Evolutionary conservation across 2,113 vertebrate genomes (phyloP), one percentile per base, ranked within the genome.

Genomic region (Gavialis gangeticus): DNA sequence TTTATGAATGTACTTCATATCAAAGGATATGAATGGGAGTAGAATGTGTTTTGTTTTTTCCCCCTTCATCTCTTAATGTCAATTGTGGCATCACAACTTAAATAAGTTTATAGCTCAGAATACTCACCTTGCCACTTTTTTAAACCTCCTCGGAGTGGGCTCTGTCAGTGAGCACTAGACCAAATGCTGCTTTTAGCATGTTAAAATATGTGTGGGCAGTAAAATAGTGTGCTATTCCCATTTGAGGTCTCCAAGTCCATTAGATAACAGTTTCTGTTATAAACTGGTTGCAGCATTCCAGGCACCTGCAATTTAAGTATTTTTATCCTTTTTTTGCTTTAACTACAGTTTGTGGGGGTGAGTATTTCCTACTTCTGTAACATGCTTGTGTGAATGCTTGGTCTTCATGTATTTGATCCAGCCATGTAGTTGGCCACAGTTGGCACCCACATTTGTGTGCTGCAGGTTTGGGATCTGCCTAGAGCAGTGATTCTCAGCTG

Each of bases 311-410:
- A 46, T 87, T 95, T 95, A 94, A 96, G 79, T 67, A 93, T 80
- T 79, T 96, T 95, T 94, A 82, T 84, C 90, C 73, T 91, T 27
- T 69, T 95, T 91, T 91, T 85, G 76, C 78, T 94, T 46, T 94
- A 87, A 84, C 79, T 84, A 85, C 55, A 6, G 25, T 77, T 94
- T 77, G 75, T 75, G 81, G n/a, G 60, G 75, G 25, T 28, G 54
- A 92, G 56, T 17, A 11, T 6, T 87, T 86, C 66, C 60, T 9
- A 81, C 83, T 81, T 81, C 69, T 75, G 84, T 84, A 66, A 90
- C 91, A 82, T 3, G 0, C 2, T 5, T 37, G 16, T 88, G 78
- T 63, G 79, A 92, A 85, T 78, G 34, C 10, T 59, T 89, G 73
- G 25, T 28, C 46, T 75, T 76, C 27, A 71, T 71, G 71, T 16